These are phyloP conservation scores for Candidula unifasciata DNA, from an alignment of 2,888 invertebrate genomes.

Conservation along the genomic window DNA sequence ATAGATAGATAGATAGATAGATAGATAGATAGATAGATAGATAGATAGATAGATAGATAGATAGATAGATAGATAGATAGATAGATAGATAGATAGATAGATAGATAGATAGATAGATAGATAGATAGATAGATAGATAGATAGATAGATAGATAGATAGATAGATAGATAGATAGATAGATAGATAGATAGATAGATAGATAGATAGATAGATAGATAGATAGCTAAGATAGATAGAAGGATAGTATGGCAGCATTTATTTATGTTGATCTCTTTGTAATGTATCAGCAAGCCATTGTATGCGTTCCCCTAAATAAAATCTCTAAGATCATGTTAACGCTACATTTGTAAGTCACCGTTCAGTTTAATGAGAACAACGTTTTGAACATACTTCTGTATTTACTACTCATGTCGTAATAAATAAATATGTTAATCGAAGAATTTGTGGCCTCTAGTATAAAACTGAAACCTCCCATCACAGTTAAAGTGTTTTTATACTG, in stretches of 20 bases:
- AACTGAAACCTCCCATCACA: not conserved
- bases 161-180: constrained; percentile 21
- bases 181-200: constrained; percentile 21
- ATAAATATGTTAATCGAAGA: constrained; percentile 16
- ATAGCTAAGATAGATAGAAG: constrained; percentile 12
- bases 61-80: constrained; percentile 21
- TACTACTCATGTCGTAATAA: constrained; percentile 23
- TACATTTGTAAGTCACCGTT: no score
- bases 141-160: constrained; percentile 21
- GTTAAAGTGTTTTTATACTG: not conserved
- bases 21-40: not conserved
- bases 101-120: constrained; percentile 11
- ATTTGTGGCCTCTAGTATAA: constrained; percentile 4
- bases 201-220: constrained; percentile 21
- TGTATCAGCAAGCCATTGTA: no score
- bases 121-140: constrained; percentile 15
- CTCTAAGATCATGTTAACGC: no score
- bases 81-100: constrained; percentile 21
- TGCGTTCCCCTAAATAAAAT: no score
- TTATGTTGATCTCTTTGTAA: not conserved
- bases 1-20: not conserved
- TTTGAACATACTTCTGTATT: not conserved
- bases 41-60: no score
- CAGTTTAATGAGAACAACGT: no score
- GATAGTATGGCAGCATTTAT: not conserved